phyloP scores from a whole-genome alignment of 1,140 invertebrate genomes.

The Coelopa frigida region DNA sequence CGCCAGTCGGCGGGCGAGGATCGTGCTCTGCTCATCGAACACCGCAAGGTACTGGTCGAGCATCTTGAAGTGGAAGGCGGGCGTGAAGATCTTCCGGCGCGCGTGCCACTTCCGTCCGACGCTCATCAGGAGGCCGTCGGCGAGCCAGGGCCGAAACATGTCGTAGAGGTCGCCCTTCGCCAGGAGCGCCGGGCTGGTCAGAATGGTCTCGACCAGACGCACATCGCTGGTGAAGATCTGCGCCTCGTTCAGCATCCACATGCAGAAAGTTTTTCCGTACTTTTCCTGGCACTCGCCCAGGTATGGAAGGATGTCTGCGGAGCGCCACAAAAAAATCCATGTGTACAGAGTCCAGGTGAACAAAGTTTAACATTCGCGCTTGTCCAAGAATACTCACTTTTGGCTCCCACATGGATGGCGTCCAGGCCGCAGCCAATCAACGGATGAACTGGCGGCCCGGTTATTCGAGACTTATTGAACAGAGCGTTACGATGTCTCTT shows the following conservation, averaged over 20 bases:
- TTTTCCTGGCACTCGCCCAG: no score
- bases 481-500: no score
- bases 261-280: constrained; percentile 52
- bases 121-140: constrained; percentile 32
- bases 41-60: constrained; percentile 67
- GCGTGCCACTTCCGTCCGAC: constrained; percentile 62
- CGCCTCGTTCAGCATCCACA: constrained; percentile 48
- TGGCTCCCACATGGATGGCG: no score
- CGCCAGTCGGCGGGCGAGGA: constrained; percentile 46
- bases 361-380: no score
- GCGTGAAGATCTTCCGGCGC: constrained; percentile 69
- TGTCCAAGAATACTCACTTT: no score
- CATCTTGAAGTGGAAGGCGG: constrained; percentile 79
- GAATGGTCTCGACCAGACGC: constrained; percentile 5
- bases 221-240: constrained; percentile 19
- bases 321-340: no score
- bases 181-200: constrained; percentile 1
- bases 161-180: constrained; percentile 1
- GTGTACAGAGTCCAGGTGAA: no score
- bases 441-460: no score
- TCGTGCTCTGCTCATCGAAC: constrained; percentile 57
- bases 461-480: no score
- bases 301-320: no score
- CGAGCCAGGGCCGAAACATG: constrained; percentile 24
- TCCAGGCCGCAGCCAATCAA: no score